Evolutionary conservation across 1,140 invertebrate species (phyloP).

Genomic region (Andricus grossulariae): DNA sequence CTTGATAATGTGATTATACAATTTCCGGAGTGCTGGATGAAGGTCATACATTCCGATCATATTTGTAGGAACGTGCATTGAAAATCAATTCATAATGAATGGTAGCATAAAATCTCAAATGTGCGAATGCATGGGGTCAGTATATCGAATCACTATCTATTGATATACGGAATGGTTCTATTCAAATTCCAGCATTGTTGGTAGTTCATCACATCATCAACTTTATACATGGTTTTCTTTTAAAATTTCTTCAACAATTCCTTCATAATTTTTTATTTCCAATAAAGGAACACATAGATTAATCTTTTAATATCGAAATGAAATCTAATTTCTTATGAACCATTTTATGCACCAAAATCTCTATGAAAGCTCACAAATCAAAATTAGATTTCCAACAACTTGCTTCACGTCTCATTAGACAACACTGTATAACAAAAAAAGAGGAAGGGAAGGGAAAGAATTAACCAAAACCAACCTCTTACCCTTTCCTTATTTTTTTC

Average conservation of each 20-base stretch:
- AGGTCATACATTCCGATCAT: constrained; percentile 18
- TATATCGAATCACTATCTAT: constrained; percentile 18
- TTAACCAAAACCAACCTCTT: too few species aligned
- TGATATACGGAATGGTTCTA: background rate
- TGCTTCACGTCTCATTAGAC: too few species aligned
- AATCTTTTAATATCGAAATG: too few species aligned
- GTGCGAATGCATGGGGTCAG: background rate
- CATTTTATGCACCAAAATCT: too few species aligned
- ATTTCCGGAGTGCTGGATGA: constrained; percentile 15
- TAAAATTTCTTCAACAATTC: background rate
- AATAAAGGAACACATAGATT: too few species aligned
- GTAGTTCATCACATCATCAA: background rate
- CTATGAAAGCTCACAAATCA: too few species aligned
- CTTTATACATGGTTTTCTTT: background rate
- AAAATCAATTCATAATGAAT: constrained; percentile 9
- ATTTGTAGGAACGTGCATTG: constrained; percentile 20
- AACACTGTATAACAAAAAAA: background rate
- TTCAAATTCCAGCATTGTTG: background rate
- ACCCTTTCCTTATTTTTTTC: background rate
- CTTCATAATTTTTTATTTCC: too few species aligned
- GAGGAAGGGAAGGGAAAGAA: background rate
- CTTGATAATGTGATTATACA: constrained; percentile 23
- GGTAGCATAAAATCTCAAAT: background rate
- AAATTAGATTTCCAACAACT: too few species aligned
- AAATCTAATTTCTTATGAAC: too few species aligned